Conservation (phyloP, 2,888 invertebrate species). For the Gnatocerus cornutus region DNA sequence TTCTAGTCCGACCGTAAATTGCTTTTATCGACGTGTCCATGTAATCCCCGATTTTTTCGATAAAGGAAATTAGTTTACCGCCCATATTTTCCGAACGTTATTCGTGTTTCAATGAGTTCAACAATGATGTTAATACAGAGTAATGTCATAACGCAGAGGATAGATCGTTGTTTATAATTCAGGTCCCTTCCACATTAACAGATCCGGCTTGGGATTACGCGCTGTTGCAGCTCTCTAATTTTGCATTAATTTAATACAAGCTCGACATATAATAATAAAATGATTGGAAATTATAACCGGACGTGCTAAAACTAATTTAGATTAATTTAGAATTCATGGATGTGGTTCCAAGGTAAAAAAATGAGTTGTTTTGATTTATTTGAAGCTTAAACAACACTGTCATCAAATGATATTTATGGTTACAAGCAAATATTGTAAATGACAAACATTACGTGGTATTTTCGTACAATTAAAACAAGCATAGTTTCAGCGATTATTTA, state of each 20-base stretch:
- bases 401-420: slow-evolving; percentile 16
- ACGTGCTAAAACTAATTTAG: background rate
- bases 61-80: slow-evolving; percentile 44
- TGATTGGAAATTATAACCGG: slow-evolving; percentile 33
- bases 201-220: slow-evolving; percentile 42
- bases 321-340: background rate
- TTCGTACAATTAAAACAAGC: slow-evolving; percentile 30
- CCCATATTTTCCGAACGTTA: slow-evolving; percentile 36
- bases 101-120: slow-evolving; percentile 37
- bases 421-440: slow-evolving; percentile 31
- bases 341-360: background rate
- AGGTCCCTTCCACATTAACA: slow-evolving; percentile 40
- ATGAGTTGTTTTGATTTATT: background rate
- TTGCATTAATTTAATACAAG: slow-evolving; percentile 43
- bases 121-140: slow-evolving; percentile 39
- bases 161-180: slow-evolving; percentile 43
- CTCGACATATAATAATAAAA: slow-evolving; percentile 27
- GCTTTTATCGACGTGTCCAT: slow-evolving; percentile 36
- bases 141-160: slow-evolving; percentile 33
- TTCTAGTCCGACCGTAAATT: slow-evolving; percentile 31
- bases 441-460: slow-evolving; percentile 27
- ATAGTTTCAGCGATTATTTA: slow-evolving; percentile 24
- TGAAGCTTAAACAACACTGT: background rate
- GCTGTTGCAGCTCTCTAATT: slow-evolving; percentile 39
- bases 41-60: slow-evolving; percentile 29